Conservation (phyloP, 1,140 invertebrate species). For the Acyrthosiphon pisum region DNA sequence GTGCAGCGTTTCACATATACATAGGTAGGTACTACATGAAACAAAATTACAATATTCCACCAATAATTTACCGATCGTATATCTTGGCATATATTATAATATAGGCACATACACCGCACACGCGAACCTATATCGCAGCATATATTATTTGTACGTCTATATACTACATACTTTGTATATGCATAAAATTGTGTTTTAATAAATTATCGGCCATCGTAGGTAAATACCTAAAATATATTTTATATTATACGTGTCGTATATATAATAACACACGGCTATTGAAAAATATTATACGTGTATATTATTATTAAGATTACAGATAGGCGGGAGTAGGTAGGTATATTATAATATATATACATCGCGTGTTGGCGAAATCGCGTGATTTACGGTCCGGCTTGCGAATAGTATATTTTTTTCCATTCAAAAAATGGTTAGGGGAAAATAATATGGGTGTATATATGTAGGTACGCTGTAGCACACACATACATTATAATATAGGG, state of each 20-base stretch:
- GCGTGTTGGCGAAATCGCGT: constrained; percentile 6
- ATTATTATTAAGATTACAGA: background rate
- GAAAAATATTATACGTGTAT: background rate
- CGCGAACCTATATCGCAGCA: background rate
- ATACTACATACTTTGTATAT: background rate
- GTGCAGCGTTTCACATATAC: background rate
- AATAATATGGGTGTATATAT: background rate
- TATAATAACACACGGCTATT: background rate
- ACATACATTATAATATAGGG: background rate
- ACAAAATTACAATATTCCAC: background rate
- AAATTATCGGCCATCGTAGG: background rate
- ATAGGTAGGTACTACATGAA: background rate
- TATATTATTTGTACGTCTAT: background rate
- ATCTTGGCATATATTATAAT: background rate
- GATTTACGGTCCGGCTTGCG: constrained; percentile 9
- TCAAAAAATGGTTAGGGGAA: background rate
- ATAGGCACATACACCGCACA: background rate
- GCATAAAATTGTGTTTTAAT: background rate
- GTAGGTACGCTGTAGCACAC: background rate
- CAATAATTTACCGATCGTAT: constrained; percentile 36
- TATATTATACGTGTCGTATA: background rate
- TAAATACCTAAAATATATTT: background rate
- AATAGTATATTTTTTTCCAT: background rate
- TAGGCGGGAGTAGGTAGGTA: background rate
- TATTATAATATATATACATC: background rate